These are phyloP conservation scores for Dufourea novaeangliae DNA, from an alignment of 1,140 invertebrate species.

Conservation along the genomic window DNA sequence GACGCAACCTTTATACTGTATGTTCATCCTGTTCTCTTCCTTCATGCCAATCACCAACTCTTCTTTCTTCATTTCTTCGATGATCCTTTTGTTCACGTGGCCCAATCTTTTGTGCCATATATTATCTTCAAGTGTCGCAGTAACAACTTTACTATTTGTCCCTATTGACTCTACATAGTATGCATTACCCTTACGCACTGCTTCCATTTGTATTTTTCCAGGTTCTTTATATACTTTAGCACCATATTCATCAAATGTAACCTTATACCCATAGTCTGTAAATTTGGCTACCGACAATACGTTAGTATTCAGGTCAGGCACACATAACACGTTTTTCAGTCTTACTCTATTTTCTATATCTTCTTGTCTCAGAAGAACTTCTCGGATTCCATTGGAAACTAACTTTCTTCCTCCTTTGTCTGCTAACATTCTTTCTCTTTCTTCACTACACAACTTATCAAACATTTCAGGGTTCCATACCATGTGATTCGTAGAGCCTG, in stretches of 20 bases:
- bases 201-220: not conserved
- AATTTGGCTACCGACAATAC: not conserved
- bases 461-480: not conserved
- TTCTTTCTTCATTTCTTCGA: not conserved
- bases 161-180: not conserved
- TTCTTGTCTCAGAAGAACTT: not conserved
- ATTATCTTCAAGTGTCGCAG: not conserved
- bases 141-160: not conserved
- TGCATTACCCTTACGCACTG: not conserved
- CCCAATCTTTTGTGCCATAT: conserved; percentile 3
- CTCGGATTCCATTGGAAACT: not conserved
- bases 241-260: not conserved
- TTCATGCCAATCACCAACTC: not conserved
- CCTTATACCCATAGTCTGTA: not conserved
- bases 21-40: not conserved
- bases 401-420: conserved; percentile 27
- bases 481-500: conserved; percentile 7
- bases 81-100: not conserved
- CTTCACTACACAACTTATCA: not conserved
- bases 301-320: not conserved
- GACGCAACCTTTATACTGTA: not conserved
- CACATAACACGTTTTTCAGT: conserved; percentile 11
- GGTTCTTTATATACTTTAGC: not conserved
- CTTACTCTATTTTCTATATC: not conserved
- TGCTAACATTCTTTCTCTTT: not conserved